phyloP scores from a whole-genome alignment of 2,113 vertebrate genomes.

The Notiomystis cincta region DNA sequence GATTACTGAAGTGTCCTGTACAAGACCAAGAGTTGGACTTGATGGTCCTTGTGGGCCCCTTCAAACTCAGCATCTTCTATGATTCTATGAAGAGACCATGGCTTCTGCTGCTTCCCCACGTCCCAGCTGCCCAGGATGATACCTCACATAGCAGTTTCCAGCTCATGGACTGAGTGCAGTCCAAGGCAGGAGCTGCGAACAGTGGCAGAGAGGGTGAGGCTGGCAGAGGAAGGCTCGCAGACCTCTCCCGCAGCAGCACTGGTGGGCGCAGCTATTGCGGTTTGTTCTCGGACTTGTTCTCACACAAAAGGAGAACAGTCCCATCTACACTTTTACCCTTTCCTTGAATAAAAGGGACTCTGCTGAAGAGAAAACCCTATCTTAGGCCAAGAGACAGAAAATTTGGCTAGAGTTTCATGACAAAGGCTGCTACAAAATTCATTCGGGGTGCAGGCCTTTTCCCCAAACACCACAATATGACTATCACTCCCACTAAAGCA shows the following conservation, averaged over 20 bases:
- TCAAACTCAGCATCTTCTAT: background rate
- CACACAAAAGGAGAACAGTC: background rate
- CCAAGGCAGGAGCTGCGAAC: background rate
- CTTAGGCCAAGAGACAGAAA: background rate
- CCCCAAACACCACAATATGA: background rate
- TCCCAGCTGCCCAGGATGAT: background rate
- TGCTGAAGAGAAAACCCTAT: background rate
- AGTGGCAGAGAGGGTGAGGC: accelerated
- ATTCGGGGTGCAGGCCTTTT: background rate
- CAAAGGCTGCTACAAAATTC: background rate
- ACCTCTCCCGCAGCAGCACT: background rate
- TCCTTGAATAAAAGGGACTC: background rate
- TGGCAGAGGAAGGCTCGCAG: background rate
- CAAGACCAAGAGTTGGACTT: background rate
- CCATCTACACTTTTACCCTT: background rate
- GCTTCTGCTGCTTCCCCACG: background rate
- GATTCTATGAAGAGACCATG: background rate
- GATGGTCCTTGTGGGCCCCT: background rate
- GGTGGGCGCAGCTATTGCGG: background rate
- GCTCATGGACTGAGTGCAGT: background rate
- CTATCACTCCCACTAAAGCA: background rate
- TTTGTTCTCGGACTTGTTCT: background rate
- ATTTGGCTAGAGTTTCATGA: accelerated
- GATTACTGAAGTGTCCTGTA: background rate
- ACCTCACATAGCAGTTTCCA: background rate